Percentiles rank a stretch among this genome's conserved stretches.
Evolutionary conservation across 1,140 invertebrate species (phyloP).

Genomic region (Zaprionus davidi): DNA sequence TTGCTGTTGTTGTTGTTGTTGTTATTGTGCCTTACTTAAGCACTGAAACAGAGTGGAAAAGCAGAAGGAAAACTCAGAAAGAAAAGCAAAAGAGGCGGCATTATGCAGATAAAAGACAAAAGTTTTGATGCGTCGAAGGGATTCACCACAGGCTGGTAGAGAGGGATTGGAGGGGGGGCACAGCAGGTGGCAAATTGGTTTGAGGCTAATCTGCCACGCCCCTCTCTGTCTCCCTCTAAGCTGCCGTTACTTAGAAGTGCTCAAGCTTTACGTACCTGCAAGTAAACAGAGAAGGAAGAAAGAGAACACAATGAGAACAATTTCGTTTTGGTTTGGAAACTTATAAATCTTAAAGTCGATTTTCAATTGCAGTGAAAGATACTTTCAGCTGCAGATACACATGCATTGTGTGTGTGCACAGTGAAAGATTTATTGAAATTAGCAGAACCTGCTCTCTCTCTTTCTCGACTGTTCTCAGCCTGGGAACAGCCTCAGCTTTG

Average conservation of each 20-base stretch:
- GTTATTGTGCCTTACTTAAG: constrained; percentile 16
- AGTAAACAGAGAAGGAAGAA: constrained; percentile 26
- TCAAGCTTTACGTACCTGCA: constrained; percentile 35
- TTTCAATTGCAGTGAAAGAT: constrained; percentile 21
- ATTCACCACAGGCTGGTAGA: constrained; percentile 29
- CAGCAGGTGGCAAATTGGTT: constrained; percentile 33
- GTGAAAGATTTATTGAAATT: constrained; percentile 30
- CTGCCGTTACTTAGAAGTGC: constrained; percentile 18
- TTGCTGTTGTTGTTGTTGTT: constrained; percentile 50
- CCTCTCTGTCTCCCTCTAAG: neutral
- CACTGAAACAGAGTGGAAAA: constrained; percentile 25
- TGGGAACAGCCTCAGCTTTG: constrained; percentile 6
- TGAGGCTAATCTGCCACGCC: constrained; percentile 18
- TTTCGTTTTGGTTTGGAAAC: constrained; percentile 7
- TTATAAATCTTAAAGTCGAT: constrained; percentile 27
- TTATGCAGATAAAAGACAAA: constrained; percentile 74
- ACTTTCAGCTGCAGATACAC: constrained; percentile 21
- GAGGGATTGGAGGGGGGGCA: neutral
- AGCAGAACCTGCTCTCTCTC: neutral
- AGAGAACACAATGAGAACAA: constrained; percentile 20
- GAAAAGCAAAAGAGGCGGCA: constrained; percentile 52
- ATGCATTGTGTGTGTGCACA: neutral
- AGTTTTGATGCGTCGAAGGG: constrained; percentile 65
- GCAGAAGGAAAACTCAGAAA: constrained; percentile 10
- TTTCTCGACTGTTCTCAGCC: neutral